These are phyloP conservation scores for Priocnemis perturbator DNA, from an alignment of 2,888 invertebrate species.

Conservation along the genomic window DNA sequence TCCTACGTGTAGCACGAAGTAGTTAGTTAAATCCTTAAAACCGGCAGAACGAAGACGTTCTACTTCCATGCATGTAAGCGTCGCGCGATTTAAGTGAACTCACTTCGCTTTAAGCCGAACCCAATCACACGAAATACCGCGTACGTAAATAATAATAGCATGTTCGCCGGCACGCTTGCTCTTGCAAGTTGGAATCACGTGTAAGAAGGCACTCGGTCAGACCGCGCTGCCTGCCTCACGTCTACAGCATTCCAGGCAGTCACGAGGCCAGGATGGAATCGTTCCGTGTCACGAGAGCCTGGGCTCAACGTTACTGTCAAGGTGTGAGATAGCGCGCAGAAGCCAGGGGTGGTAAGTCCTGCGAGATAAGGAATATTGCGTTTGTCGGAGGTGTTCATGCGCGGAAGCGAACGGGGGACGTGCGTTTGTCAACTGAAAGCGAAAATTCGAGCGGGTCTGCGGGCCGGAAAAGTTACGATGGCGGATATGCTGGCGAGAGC, in stretches of 20 bases:
- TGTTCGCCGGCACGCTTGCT: no score
- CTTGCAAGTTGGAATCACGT: conserved; percentile 17
- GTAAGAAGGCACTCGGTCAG: conserved; percentile 29
- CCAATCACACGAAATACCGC: no score
- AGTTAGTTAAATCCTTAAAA: no score
- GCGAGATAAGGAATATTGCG: conserved; percentile 6
- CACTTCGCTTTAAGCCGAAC: no score
- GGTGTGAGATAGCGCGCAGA: conserved; percentile 15
- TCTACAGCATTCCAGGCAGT: conserved; percentile 14
- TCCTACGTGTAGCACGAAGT: no score
- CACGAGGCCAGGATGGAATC: conserved; percentile 19
- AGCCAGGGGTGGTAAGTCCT: conserved; percentile 5
- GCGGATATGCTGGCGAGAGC: neutral
- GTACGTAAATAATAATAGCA: no score
- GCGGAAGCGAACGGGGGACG: neutral
- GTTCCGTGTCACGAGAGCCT: conserved; percentile 30
- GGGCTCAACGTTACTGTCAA: conserved; percentile 17
- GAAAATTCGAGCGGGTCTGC: neutral
- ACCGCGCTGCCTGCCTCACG: neutral
- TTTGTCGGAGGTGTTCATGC: conserved; percentile 4
- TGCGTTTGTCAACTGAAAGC: neutral
- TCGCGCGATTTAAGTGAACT: no score
- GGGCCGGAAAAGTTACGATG: neutral
- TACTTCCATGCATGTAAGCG: no score
- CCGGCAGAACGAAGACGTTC: no score